These are phyloP conservation scores for Drosophila pegasa DNA, from an alignment of 2,888 invertebrate species.

Conservation along the genomic window DNA sequence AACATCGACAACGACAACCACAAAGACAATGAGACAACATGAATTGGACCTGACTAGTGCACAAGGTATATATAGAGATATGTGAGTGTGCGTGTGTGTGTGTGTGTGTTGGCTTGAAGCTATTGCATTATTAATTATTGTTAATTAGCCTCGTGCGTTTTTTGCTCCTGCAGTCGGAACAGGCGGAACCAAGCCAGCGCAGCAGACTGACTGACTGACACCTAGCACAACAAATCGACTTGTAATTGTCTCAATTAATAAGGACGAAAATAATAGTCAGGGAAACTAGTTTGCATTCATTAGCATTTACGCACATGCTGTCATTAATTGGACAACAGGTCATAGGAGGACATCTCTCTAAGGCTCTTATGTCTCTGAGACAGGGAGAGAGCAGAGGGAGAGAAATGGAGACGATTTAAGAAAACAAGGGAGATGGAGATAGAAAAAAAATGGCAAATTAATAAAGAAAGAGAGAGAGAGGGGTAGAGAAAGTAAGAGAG, in stretches of 20 bases:
- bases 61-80: background rate
- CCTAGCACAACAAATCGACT: slow-evolving; percentile 59
- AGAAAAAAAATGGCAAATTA: too few species aligned
- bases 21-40: slow-evolving; percentile 39
- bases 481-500: background rate
- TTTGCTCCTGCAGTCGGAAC: slow-evolving; percentile 25
- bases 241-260: slow-evolving; percentile 65
- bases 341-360: background rate
- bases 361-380: too few species aligned
- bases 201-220: slow-evolving; percentile 24
- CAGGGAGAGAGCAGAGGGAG: background rate
- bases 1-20: slow-evolving; percentile 29
- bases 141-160: slow-evolving; percentile 60
- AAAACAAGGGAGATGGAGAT: background rate
- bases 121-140: slow-evolving; percentile 68
- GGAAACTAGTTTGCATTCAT: slow-evolving; percentile 6
- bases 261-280: slow-evolving; percentile 41
- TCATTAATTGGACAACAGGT: background rate
- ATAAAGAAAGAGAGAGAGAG: background rate
- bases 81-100: slow-evolving; percentile 1
- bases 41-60: slow-evolving; percentile 24
- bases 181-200: background rate
- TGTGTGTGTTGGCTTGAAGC: slow-evolving; percentile 15
- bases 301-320: slow-evolving; percentile 28
- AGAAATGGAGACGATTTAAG: too few species aligned